These are phyloP conservation scores for Thrips palmi DNA, from an alignment of 1,140 invertebrate genomes.

Conservation along the genomic window DNA sequence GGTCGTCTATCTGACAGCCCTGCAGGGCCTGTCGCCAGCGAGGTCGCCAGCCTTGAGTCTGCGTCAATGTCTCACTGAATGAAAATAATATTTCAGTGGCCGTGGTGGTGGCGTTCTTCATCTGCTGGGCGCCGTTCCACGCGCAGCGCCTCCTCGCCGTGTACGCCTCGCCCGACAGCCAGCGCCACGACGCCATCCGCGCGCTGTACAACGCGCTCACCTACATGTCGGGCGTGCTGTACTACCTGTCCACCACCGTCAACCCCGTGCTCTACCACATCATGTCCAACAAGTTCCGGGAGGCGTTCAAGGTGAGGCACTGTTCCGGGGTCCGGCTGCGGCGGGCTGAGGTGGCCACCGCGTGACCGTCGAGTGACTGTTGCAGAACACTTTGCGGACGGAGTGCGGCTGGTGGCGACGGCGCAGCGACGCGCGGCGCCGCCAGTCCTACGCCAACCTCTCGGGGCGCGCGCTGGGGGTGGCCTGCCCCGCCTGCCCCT, in stretches of 20 bases:
- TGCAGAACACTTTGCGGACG: too few species aligned
- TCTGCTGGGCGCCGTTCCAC: conserved; percentile 91
- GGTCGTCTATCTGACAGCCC: too few species aligned
- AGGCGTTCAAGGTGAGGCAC: conserved; percentile 53
- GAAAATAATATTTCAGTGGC: conserved; percentile 51
- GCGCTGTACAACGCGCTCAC: conserved; percentile 42
- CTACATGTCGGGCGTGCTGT: conserved; percentile 58
- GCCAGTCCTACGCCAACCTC: conserved; percentile 1
- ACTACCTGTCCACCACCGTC: conserved; percentile 65
- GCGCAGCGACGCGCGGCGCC: too few species aligned
- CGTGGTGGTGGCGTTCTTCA: conserved; percentile 83
- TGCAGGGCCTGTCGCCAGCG: background rate
- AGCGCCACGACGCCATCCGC: conserved; percentile 23
- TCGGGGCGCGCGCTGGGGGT: background rate
- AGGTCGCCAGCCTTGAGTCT: background rate
- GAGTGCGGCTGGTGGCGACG: too few species aligned
- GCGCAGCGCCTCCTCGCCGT: conserved; percentile 63
- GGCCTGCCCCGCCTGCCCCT: background rate
- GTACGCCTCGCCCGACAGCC: conserved; percentile 31
- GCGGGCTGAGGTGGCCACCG: too few species aligned
- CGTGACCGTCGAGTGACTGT: too few species aligned
- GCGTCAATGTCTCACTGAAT: background rate
- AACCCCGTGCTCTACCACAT: conserved; percentile 71
- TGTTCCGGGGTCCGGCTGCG: background rate
- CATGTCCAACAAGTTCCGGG: conserved; percentile 71